Evolutionary conservation across 2,113 vertebrate species (phyloP).

Genomic region (Phaetusa simplex): DNA sequence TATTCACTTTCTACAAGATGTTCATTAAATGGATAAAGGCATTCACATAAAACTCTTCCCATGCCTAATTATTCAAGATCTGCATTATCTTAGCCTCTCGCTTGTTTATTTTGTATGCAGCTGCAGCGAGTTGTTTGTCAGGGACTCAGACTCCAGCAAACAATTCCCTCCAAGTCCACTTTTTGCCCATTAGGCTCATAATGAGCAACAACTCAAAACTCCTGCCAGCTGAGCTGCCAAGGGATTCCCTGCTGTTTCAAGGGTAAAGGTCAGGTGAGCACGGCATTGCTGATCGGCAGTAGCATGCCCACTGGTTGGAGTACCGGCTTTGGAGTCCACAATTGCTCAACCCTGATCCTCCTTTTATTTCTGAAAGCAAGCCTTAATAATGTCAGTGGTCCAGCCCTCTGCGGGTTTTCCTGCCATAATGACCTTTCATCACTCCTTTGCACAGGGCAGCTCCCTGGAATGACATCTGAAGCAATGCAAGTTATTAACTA

Average conservation of each 20-base stretch:
- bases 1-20: not conserved
- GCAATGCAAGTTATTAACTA: not conserved
- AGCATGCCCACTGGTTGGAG: not conserved
- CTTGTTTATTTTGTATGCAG: constrained; percentile 26
- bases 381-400: not conserved
- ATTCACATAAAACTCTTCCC: constrained; percentile 14
- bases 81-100: constrained; percentile 4
- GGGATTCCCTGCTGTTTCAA: not conserved
- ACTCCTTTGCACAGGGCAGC: not conserved
- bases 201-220: not conserved
- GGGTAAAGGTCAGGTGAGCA: not conserved
- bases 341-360: not conserved
- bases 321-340: not conserved
- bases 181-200: constrained; percentile 20
- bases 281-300: not conserved
- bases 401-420: not conserved
- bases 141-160: not conserved
- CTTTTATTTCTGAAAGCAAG: not conserved
- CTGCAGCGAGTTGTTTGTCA: not conserved
- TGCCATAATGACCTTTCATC: not conserved
- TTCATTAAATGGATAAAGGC: constrained; percentile 22
- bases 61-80: constrained; percentile 17
- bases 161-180: constrained; percentile 1
- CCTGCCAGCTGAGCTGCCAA: not conserved
- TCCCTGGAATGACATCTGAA: not conserved